Base-by-base conservation (phyloP, 2,888 invertebrate species). In the Lasioglossum malachurum region DNA sequence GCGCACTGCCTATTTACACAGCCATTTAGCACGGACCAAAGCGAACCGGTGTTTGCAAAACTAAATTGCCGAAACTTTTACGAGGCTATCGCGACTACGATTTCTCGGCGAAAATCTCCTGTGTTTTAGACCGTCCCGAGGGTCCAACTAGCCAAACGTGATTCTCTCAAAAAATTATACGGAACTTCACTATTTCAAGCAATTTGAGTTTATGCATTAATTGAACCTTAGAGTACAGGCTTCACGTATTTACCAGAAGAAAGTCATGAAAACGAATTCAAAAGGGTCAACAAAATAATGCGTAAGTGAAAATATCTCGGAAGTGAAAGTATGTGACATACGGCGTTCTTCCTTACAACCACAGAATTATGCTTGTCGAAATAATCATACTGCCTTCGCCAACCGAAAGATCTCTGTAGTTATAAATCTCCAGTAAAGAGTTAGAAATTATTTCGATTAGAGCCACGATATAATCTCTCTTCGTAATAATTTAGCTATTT, bases 1-100 rank as follows among this genome's bases (percentile, higher is more conserved):
- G 71, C 73, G 31, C 49, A 72, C 64, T 60, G 46, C 23, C 35
- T 82, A 73, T 78, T 78, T 78, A 31, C 57, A 72, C 78, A 60
- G 41, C 35, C 67, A 46, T 67, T 46, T 74, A 46, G 64, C 53
- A n/a, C 71, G 71, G 69, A 38, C 69, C 4, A 44, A 49, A 27
- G 16, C 8, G 38, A 23, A 5, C 16, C 10, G 0, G 4, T 69
- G 69, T 69, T 69, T 69, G 69, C 69, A 23, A 69, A 69, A 69
- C 69, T 35, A 69, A 69, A 69, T 69, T 69, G 69, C 69, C 38
- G 44, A 69, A 69, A 69, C 35, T 69, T 69, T 69, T 69, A 69
- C 38, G 38, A 23, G 69, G 23, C 69, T 69, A 38, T 38, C 69
- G 38, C 4, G 69, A 14, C 8, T 38, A 38, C 38, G 69, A 69